These are phyloP conservation scores for Drosophila truncata DNA, from an alignment of 1,140 invertebrate genomes.

Conservation along the genomic window DNA sequence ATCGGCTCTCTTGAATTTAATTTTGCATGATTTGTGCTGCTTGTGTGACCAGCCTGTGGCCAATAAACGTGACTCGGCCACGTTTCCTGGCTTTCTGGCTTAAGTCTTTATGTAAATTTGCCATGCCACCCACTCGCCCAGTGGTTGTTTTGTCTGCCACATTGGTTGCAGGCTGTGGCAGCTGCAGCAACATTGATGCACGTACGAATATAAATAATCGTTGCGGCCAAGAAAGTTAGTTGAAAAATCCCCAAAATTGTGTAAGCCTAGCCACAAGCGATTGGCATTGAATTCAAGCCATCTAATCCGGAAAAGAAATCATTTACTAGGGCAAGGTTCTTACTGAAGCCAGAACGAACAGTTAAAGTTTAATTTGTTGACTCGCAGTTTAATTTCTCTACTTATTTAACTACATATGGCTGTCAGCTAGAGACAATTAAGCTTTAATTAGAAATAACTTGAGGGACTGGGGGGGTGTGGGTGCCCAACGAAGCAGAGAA, in stretches of 20 bases:
- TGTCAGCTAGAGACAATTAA: slow-evolving; percentile 55
- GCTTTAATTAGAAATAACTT: slow-evolving; percentile 76
- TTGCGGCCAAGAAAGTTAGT: slow-evolving; percentile 27
- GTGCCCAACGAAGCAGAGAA: slow-evolving; percentile 21
- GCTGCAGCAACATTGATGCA: slow-evolving; percentile 57
- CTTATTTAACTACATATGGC: slow-evolving; percentile 8
- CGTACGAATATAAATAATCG: slow-evolving; percentile 51
- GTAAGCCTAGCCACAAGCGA: slow-evolving; percentile 22
- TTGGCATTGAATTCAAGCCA: slow-evolving; percentile 29
- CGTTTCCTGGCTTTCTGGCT: slow-evolving; percentile 63
- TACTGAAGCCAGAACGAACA: neutral
- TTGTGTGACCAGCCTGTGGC: slow-evolving; percentile 62
- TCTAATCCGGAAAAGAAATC: neutral
- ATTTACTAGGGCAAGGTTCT: neutral
- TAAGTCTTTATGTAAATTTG: slow-evolving; percentile 68
- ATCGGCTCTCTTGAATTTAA: slow-evolving; percentile 43
- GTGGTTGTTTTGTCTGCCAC: slow-evolving; percentile 50
- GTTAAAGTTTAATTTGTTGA: slow-evolving; percentile 24
- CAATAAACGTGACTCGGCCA: slow-evolving; percentile 76
- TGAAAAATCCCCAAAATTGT: slow-evolving; percentile 29
- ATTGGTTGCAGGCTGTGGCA: slow-evolving; percentile 56
- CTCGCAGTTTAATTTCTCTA: neutral
- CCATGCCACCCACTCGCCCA: slow-evolving; percentile 8
- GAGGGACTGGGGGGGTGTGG: slow-evolving; percentile 6
- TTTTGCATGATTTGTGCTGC: slow-evolving; percentile 59